Conservation (phyloP, 92 coral and sea anemone species). For the Umimayanthus chanpuru region DNA sequence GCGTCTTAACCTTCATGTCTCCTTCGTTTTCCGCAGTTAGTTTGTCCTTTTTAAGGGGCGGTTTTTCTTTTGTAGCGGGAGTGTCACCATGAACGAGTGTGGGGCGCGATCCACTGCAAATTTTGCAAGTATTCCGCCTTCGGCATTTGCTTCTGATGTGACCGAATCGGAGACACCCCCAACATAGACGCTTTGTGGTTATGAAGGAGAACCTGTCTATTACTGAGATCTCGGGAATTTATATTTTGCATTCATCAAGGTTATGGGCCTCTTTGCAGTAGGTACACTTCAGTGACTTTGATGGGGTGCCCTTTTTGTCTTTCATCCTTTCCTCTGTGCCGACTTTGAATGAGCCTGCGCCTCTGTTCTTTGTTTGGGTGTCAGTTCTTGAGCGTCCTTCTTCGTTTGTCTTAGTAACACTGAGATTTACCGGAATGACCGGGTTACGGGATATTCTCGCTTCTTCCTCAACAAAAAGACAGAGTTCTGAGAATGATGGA, state of each 20-base stretch:
- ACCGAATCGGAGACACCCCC: no score
- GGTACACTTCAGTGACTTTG: no score
- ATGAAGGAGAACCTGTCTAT: no score
- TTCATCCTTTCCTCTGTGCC: no score
- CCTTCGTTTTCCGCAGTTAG: constrained; percentile 6
- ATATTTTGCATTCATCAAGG: no score
- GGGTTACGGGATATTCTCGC: constrained; percentile 43
- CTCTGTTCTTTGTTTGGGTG: constrained; percentile 12
- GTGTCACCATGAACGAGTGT: background rate
- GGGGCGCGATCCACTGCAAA: no score
- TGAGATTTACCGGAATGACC: constrained; percentile 13
- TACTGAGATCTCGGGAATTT: no score
- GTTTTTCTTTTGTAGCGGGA: background rate
- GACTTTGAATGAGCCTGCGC: constrained; percentile 5
- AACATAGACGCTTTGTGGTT: no score
- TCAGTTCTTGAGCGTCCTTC: constrained; percentile 13
- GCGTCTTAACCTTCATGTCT: background rate
- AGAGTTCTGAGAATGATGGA: constrained; percentile 48
- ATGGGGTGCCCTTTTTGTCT: background rate
- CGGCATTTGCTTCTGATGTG: no score
- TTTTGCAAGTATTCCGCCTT: no score
- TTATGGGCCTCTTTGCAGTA: no score
- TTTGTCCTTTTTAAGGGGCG: no score
- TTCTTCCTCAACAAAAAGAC: constrained; percentile 39
- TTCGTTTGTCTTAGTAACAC: background rate